phyloP scores from a whole-genome alignment of 1,140 invertebrate species.

The Ceratina calcarata region DNA sequence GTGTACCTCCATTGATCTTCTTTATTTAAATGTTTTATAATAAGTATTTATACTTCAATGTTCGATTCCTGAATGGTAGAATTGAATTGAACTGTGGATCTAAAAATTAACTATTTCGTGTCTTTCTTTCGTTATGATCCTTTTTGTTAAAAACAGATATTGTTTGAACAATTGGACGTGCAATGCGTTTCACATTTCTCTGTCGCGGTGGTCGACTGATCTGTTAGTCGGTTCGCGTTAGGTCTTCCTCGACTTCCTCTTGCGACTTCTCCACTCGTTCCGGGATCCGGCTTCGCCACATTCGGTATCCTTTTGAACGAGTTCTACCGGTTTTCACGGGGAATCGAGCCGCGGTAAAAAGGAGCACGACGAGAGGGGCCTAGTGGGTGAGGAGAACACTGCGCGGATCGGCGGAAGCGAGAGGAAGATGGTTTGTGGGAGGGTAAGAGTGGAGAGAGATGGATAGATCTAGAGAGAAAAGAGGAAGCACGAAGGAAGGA shows the following conservation, averaged over 20 bases:
- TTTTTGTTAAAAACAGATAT: too few relatives aligned
- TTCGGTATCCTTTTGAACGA: slow-evolving; percentile 63
- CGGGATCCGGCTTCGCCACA: slow-evolving; percentile 6
- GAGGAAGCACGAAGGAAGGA: background rate
- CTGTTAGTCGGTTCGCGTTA: slow-evolving; percentile 28
- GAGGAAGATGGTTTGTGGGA: background rate
- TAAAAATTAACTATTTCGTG: too few relatives aligned
- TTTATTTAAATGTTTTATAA: too few relatives aligned
- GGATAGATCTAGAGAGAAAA: background rate
- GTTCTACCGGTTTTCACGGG: slow-evolving; percentile 68
- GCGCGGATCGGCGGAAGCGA: background rate
- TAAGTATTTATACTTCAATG: too few relatives aligned
- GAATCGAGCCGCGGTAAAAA: slow-evolving; percentile 60
- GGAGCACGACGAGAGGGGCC: background rate
- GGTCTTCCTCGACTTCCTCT: slow-evolving; percentile 28
- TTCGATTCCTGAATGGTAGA: too few relatives aligned
- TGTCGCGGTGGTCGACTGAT: slow-evolving; percentile 1
- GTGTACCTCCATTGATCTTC: too few relatives aligned
- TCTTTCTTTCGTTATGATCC: background rate
- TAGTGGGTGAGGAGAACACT: background rate
- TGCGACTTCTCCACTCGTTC: slow-evolving; percentile 17
- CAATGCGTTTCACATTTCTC: slow-evolving; percentile 1
- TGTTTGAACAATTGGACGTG: too few relatives aligned
- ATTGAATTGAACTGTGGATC: too few relatives aligned
- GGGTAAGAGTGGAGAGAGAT: background rate